Evolutionary conservation across 2,797 vertebrate genomes (phyloP).

Genomic region (Acipenser ruthenus): DNA sequence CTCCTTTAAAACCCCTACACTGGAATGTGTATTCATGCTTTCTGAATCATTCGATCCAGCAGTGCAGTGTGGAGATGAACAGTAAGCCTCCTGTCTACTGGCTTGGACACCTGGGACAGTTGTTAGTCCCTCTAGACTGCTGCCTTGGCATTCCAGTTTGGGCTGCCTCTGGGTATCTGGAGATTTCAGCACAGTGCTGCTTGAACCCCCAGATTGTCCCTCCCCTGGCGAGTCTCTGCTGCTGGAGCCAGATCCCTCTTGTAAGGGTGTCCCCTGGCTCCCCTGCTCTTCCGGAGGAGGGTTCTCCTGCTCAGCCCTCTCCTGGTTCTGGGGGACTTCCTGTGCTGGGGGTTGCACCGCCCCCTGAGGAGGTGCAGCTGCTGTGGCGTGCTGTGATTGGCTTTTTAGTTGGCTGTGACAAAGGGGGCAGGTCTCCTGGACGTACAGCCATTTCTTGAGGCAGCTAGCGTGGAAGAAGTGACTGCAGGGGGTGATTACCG

Average conservation of each 20-base stretch:
- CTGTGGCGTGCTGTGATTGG: conserved; percentile 57
- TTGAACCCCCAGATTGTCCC: not conserved
- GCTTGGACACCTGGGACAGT: not conserved
- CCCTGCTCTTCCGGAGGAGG: conserved; percentile 9
- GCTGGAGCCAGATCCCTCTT: too few species aligned
- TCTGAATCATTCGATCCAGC: not conserved
- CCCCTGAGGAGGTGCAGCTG: conserved; percentile 30
- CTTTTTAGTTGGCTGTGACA: conserved; percentile 92
- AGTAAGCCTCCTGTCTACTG: not conserved
- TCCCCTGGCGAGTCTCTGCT: not conserved
- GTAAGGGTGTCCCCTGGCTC: conserved; percentile 8
- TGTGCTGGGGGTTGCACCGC: conserved; percentile 5
- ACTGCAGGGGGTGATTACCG: conserved; percentile 95
- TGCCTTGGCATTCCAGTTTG: not conserved
- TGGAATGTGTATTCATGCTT: not conserved
- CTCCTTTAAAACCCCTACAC: not conserved
- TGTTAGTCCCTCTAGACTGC: not conserved
- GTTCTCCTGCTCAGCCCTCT: conserved; percentile 43
- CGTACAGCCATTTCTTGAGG: conserved; percentile 97
- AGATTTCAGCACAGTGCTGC: not conserved
- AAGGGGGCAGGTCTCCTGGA: conserved; percentile 93
- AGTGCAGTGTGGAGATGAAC: not conserved
- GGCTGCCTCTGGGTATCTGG: not conserved
- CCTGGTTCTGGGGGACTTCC: conserved; percentile 38
- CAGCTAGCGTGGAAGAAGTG: conserved; percentile 98